These are phyloP conservation scores for Drosophila setifemur DNA, from an alignment of 1,140 invertebrate species.

Conservation along the genomic window DNA sequence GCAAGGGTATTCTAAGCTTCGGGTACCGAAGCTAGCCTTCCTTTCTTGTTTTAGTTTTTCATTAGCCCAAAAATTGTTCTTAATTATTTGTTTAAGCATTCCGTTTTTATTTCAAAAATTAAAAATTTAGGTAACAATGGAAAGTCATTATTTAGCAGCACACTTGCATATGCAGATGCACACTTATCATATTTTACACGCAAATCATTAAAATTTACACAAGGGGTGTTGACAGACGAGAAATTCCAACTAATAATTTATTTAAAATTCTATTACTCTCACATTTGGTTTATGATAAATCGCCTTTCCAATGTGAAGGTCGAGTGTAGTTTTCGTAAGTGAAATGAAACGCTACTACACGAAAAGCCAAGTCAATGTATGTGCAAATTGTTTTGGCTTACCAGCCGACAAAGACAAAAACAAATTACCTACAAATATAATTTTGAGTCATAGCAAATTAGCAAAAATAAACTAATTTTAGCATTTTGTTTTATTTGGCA, in stretches of 20 bases:
- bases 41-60: too few species aligned
- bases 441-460: conserved; percentile 40
- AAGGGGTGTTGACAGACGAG: conserved; percentile 2
- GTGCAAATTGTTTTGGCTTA: conserved; percentile 42
- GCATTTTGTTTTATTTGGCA: not conserved
- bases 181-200: conserved; percentile 23
- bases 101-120: too few species aligned
- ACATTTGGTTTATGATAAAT: conserved; percentile 39
- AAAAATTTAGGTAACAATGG: conserved; percentile 61
- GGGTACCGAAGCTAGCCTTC: too few species aligned
- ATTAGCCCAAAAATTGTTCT: too few species aligned
- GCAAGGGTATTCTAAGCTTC: too few species aligned
- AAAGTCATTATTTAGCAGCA: conserved; percentile 48
- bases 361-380: conserved; percentile 54
- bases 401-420: not conserved
- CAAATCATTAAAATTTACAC: conserved; percentile 40
- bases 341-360: conserved; percentile 49
- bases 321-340: conserved; percentile 25
- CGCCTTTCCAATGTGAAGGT: conserved; percentile 18
- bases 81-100: too few species aligned
- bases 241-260: conserved; percentile 35
- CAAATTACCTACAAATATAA: conserved; percentile 31
- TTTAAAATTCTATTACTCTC: conserved; percentile 22
- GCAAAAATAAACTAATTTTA: conserved; percentile 19
- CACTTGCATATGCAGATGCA: conserved; percentile 35